A percentile compares a stretch with the other conserved stretches of the same genome.
Evolutionary conservation across 92 coral and sea anemone species (phyloP).

Genomic region (Desmophyllum pertusum): DNA sequence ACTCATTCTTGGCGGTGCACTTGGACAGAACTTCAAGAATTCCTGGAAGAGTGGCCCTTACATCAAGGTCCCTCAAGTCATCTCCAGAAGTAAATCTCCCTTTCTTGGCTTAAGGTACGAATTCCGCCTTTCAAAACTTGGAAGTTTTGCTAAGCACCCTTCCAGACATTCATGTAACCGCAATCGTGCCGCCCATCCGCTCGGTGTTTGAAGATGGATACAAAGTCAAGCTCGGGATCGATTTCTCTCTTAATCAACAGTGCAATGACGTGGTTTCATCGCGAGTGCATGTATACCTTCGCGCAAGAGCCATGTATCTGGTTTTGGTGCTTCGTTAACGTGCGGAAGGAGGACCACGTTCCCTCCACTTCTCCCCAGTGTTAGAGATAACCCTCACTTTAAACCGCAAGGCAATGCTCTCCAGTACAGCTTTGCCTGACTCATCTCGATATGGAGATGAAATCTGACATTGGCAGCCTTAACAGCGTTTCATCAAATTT

Average conservation of each 20-base stretch:
- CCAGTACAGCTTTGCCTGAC: conserved; percentile 42
- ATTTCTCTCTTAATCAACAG: conserved; percentile 46
- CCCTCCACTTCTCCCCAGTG: conserved; percentile 17
- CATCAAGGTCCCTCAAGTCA: conserved; percentile 26
- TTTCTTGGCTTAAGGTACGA: conserved; percentile 32
- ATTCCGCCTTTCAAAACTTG: conserved; percentile 31
- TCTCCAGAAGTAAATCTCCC: conserved; percentile 11
- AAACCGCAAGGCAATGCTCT: conserved; percentile 31
- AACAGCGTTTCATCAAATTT: conserved; percentile 14
- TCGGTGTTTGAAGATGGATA: conserved; percentile 42
- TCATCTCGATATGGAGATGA: conserved; percentile 30
- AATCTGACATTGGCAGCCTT: conserved; percentile 32
- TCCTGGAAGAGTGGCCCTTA: conserved; percentile 42
- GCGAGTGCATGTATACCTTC: conserved; percentile 23
- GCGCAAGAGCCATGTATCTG: conserved; percentile 29
- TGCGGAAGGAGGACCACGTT: conserved; percentile 25
- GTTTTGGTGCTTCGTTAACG: conserved; percentile 48
- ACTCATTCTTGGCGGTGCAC: conserved; percentile 30
- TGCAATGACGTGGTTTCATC: conserved; percentile 43
- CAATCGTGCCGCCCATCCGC: conserved; percentile 26
- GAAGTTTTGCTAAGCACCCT: conserved; percentile 19
- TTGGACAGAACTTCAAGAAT: conserved; percentile 21
- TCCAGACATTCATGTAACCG: conserved; percentile 40
- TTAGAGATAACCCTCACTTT: conserved; percentile 29
- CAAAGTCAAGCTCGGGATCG: conserved; percentile 34